A percentile compares a stretch with the other conserved stretches of the same genome.
These are phyloP conservation scores for Epinephelus cyanopodus DNA, from an alignment of 2,113 vertebrate genomes.

Conservation along the genomic window DNA sequence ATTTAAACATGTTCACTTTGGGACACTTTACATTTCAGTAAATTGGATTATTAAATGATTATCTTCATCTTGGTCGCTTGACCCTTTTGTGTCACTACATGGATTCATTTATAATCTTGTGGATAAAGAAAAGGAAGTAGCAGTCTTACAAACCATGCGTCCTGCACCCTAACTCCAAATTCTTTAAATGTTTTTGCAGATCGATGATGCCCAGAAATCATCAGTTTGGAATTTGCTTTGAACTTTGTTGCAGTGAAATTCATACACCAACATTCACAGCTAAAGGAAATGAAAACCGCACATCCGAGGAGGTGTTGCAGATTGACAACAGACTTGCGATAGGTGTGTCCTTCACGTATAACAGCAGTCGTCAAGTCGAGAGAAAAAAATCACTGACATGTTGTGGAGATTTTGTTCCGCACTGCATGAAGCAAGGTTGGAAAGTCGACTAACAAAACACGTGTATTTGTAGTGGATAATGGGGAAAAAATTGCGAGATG, in stretches of 20 bases:
- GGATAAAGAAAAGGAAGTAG: not conserved
- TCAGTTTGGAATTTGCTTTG: not conserved
- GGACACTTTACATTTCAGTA: not conserved
- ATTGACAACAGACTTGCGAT: not conserved
- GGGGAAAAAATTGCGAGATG: not conserved
- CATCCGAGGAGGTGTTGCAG: not conserved
- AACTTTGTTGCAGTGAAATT: not conserved
- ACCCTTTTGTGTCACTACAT: not conserved
- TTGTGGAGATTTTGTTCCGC: not conserved
- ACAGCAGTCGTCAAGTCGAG: not conserved
- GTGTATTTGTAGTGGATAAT: not conserved
- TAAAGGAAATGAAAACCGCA: too few species aligned
- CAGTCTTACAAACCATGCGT: not conserved
- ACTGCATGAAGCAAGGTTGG: not conserved
- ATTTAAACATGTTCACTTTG: not conserved
- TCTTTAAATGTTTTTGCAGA: not conserved
- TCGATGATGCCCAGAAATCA: not conserved
- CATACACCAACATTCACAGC: too few species aligned
- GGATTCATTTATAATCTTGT: not conserved
- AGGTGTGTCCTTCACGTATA: not conserved
- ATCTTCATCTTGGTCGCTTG: too few species aligned
- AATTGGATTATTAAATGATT: not conserved
- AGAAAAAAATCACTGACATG: not conserved
- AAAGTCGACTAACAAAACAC: not conserved
- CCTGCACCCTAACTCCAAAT: not conserved